These are phyloP conservation scores for Xiphydria camelus DNA, from an alignment of 2,888 invertebrate genomes.

Conservation along the genomic window DNA sequence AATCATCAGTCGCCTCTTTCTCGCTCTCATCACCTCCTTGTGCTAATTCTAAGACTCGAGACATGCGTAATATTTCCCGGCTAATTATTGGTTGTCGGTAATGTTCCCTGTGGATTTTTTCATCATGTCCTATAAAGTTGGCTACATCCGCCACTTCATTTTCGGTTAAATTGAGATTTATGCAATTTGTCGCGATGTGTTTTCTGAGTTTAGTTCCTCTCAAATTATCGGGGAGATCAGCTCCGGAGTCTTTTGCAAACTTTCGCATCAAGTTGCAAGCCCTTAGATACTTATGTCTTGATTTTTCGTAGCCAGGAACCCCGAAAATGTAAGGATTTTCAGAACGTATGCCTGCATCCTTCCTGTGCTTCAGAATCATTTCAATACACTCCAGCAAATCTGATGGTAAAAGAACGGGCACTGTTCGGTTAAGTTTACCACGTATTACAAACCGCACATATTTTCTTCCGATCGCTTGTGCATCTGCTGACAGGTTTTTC, in stretches of 20 bases:
- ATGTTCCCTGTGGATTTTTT: conserved; percentile 28
- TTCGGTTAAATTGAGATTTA: conserved; percentile 23
- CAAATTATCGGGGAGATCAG: conserved; percentile 21
- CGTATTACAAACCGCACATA: conserved; percentile 28
- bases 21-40: conserved; percentile 19
- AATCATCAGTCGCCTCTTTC: neutral
- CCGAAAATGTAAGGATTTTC: conserved; percentile 13
- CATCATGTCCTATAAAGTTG: conserved; percentile 31
- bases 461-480: conserved; percentile 21
- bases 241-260: conserved; percentile 27
- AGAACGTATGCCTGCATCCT: neutral
- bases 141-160: conserved; percentile 27
- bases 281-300: conserved; percentile 13
- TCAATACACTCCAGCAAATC: conserved; percentile 10
- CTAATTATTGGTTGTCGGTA: conserved; percentile 27
- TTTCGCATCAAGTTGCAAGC: conserved; percentile 25
- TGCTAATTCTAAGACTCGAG: conserved; percentile 26
- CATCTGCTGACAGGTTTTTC: conserved; percentile 15
- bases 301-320: conserved; percentile 4
- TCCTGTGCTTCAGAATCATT: conserved; percentile 5
- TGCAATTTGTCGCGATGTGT: conserved; percentile 28
- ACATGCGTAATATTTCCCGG: conserved; percentile 31
- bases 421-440: conserved; percentile 27
- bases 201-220: conserved; percentile 26
- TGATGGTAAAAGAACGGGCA: conserved; percentile 19